Conservation (phyloP, 2,797 vertebrate species). For the Melanogrammus aeglefinus region DNA sequence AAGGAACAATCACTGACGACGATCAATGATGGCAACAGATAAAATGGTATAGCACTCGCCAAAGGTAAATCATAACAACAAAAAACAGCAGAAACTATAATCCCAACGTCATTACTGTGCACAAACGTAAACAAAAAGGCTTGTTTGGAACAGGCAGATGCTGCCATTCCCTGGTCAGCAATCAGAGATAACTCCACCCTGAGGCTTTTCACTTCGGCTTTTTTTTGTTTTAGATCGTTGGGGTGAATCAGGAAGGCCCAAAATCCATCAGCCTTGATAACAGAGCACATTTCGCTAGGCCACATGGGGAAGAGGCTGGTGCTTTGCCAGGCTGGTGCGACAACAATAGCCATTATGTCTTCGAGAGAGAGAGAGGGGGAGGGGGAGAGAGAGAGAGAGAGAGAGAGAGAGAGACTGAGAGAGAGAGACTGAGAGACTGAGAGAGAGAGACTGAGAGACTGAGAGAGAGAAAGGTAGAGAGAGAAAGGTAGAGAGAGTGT, state of each 20-base stretch:
- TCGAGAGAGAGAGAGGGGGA: constrained; percentile 23
- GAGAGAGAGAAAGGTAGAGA: neutral
- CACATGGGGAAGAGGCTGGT: constrained; percentile 51
- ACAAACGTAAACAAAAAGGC: neutral
- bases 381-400: neutral
- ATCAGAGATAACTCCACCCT: constrained; percentile 41
- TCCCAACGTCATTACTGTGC: neutral
- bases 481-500: neutral
- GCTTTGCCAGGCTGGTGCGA: constrained; percentile 55
- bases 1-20: neutral
- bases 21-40: neutral
- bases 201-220: constrained; percentile 21
- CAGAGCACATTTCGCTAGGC: constrained; percentile 57
- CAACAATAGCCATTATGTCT: constrained; percentile 64
- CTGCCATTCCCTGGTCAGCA: constrained; percentile 29
- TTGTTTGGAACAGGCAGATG: neutral
- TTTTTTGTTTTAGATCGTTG: constrained; percentile 52
- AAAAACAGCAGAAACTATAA: neutral
- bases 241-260: constrained; percentile 53
- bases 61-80: neutral
- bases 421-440: neutral
- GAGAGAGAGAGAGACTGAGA: neutral
- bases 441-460: neutral
- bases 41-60: neutral
- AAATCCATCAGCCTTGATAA: constrained; percentile 65